Percentiles rank a stretch among this genome's conserved stretches.
Evolutionary conservation across 23 tunicate species (phyloP).

Genomic region (Pegea sp.): DNA sequence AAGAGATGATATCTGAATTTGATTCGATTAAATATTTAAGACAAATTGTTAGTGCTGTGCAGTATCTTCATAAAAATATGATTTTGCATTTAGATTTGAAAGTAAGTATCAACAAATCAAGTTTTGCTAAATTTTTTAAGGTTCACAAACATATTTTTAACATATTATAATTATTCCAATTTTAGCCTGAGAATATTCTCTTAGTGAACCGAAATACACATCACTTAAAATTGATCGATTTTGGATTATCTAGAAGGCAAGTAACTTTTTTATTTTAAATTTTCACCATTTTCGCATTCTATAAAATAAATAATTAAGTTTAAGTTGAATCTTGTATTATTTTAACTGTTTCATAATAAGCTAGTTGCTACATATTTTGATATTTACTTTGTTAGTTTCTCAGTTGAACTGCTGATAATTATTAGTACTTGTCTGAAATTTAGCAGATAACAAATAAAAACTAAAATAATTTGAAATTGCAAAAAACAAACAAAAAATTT

Average conservation of each 20-base stretch:
- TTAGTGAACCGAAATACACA: conserved; percentile 75
- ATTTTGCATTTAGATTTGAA: conserved; percentile 89
- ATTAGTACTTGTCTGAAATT: too few relatives aligned
- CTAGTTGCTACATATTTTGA: too few relatives aligned
- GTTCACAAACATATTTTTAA: neutral
- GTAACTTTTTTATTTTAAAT: too few relatives aligned
- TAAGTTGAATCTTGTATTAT: too few relatives aligned
- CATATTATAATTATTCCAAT: neutral
- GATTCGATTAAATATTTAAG: conserved; percentile 75
- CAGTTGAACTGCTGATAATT: too few relatives aligned
- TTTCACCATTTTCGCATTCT: too few relatives aligned
- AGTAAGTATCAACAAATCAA: conserved; percentile 7
- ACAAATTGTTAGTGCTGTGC: conserved; percentile 68
- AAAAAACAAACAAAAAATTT: too few relatives aligned
- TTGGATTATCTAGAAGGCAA: conserved; percentile 76
- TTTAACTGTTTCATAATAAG: too few relatives aligned
- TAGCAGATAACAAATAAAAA: too few relatives aligned
- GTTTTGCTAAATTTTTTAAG: neutral
- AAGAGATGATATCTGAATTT: conserved; percentile 66
- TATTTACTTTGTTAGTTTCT: too few relatives aligned
- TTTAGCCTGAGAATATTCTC: conserved; percentile 88
- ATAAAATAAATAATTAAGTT: too few relatives aligned
- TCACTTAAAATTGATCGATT: conserved; percentile 87
- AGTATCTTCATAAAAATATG: conserved; percentile 76
- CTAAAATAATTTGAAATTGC: too few relatives aligned